A percentile compares a stretch with the other conserved stretches of the same genome.
Conservation (phyloP, 2,797 vertebrate genomes). For the Tiaroga cobitis region DNA sequence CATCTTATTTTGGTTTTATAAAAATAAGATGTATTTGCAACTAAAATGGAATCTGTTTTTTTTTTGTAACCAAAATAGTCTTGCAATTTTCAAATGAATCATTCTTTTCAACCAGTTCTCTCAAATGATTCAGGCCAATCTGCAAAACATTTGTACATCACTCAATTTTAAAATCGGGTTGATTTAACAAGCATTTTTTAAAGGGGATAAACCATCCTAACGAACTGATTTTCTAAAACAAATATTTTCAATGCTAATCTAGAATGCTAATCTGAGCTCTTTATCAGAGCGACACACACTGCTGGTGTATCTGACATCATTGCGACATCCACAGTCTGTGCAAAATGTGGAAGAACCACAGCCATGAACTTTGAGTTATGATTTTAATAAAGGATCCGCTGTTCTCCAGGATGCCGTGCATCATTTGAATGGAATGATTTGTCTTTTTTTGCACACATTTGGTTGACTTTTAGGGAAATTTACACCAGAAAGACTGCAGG, state of each 20-base stretch:
- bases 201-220: neutral
- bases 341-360: neutral
- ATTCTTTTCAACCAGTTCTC: neutral
- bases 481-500: neutral
- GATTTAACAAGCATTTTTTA: neutral
- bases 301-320: neutral
- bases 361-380: slow-evolving; percentile 28
- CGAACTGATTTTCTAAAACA: neutral
- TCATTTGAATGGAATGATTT: slow-evolving; percentile 12
- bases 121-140: neutral
- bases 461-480: slow-evolving; percentile 7
- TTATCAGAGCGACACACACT: neutral
- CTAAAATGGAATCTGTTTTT: neutral
- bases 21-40: neutral
- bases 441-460: slow-evolving; percentile 10
- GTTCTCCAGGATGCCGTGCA: slow-evolving; percentile 10
- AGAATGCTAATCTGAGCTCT: neutral
- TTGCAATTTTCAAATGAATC: neutral
- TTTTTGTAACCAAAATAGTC: neutral
- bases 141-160: neutral
- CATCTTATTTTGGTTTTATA: neutral
- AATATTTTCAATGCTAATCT: neutral
- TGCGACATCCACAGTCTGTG: neutral
- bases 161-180: neutral
- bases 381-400: slow-evolving; percentile 40